A percentile compares a stretch with the other conserved stretches of the same genome.
Conservation (phyloP, 2,113 vertebrate species). For the Vicugna pacos region DNA sequence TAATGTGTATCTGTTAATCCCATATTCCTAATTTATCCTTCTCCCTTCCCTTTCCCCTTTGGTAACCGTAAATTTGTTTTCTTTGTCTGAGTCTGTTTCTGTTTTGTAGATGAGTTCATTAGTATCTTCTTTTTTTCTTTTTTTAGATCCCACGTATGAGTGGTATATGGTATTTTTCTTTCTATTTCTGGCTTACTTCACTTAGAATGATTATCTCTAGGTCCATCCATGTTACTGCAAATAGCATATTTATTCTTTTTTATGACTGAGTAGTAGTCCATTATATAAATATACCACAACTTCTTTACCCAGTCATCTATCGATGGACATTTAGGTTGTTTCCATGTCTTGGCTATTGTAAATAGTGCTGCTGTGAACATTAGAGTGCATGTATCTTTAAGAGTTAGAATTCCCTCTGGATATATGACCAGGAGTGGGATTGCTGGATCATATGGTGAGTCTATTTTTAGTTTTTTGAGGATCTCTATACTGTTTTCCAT, state of each 20-base stretch:
- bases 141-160: neutral
- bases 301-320: neutral
- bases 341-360: neutral
- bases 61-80: neutral
- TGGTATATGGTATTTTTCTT: neutral
- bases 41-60: neutral
- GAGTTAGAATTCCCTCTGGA: neutral
- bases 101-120: neutral
- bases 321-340: neutral
- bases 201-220: neutral
- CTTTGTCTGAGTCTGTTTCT: neutral
- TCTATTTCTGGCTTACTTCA: neutral
- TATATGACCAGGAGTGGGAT: neutral
- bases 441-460: neutral
- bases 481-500: neutral
- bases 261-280: neutral
- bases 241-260: neutral
- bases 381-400: neutral
- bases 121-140: neutral
- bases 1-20: neutral
- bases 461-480: neutral
- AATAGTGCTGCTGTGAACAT: neutral
- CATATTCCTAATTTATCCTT: neutral
- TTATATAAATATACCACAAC: neutral
- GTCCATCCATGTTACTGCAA: neutral